Conservation (phyloP, 2,113 vertebrate genomes). For the Silurus asotus region DNA sequence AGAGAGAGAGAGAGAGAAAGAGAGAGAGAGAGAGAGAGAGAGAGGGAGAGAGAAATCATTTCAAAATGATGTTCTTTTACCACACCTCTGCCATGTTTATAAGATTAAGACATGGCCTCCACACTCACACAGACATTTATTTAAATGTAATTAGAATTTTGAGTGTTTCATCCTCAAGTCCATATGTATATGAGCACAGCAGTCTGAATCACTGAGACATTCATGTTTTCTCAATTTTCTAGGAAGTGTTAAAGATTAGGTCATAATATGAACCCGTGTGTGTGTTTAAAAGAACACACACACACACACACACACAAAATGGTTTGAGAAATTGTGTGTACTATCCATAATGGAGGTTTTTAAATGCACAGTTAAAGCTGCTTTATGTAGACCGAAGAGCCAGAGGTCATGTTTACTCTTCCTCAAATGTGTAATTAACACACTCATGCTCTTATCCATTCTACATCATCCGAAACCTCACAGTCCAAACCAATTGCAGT, state of each 20-base stretch:
- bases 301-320: no score
- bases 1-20: no score
- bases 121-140: background rate
- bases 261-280: background rate
- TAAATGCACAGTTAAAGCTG: background rate
- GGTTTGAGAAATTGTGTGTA: background rate
- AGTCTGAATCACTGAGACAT: background rate
- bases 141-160: background rate
- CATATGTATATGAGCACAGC: background rate
- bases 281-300: background rate
- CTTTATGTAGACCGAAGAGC: background rate
- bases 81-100: background rate
- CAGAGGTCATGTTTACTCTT: background rate
- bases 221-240: background rate
- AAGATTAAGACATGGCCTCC: background rate
- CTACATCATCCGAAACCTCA: background rate
- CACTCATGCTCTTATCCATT: background rate
- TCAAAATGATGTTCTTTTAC: background rate
- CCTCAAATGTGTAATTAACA: background rate
- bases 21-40: background rate
- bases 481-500: slow-evolving; percentile 8
- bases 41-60: background rate
- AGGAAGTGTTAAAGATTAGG: no score
- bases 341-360: background rate
- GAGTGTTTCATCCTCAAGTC: background rate